These are phyloP conservation scores for Thaumetopoea pityocampa DNA, from an alignment of 1,140 invertebrate genomes.

Conservation along the genomic window DNA sequence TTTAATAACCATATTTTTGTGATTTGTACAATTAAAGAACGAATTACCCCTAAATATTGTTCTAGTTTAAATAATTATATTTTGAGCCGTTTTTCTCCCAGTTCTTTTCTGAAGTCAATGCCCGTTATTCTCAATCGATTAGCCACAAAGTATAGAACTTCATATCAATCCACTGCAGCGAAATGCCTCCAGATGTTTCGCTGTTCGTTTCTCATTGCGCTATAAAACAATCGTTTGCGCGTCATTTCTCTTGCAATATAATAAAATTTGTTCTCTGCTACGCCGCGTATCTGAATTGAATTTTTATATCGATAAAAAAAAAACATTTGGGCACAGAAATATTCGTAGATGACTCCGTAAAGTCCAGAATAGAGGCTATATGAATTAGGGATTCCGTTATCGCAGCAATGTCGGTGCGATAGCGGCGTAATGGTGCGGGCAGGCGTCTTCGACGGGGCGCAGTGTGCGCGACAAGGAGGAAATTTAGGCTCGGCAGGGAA, in stretches of 20 bases:
- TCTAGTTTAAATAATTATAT: too few species aligned
- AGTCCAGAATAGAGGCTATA: conserved; percentile 23
- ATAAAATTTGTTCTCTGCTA: conserved; percentile 25
- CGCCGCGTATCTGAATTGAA: conserved; percentile 10
- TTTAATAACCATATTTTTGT: too few species aligned
- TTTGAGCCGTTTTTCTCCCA: too few species aligned
- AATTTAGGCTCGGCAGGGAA: conserved; percentile 72
- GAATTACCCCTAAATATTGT: too few species aligned
- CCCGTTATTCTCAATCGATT: too few species aligned
- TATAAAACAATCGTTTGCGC: conserved; percentile 8
- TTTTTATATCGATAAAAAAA: conserved; percentile 10
- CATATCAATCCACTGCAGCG: too few species aligned
- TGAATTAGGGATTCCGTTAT: conserved; percentile 2
- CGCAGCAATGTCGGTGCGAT: conserved; percentile 15
- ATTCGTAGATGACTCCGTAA: conserved; percentile 12
- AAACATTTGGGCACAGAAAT: conserved; percentile 5
- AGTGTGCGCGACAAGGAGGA: conserved; percentile 56
- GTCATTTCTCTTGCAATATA: conserved; percentile 24
- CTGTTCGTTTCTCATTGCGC: too few species aligned
- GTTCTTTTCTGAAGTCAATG: too few species aligned
- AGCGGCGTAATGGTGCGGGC: conserved; percentile 23
- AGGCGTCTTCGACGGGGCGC: conserved; percentile 11
- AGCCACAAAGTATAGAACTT: too few species aligned
- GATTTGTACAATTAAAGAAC: too few species aligned
- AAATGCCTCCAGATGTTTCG: too few species aligned